Evolutionary conservation across 2,113 vertebrate species (phyloP).

Genomic region (Thunnus thynnus): DNA sequence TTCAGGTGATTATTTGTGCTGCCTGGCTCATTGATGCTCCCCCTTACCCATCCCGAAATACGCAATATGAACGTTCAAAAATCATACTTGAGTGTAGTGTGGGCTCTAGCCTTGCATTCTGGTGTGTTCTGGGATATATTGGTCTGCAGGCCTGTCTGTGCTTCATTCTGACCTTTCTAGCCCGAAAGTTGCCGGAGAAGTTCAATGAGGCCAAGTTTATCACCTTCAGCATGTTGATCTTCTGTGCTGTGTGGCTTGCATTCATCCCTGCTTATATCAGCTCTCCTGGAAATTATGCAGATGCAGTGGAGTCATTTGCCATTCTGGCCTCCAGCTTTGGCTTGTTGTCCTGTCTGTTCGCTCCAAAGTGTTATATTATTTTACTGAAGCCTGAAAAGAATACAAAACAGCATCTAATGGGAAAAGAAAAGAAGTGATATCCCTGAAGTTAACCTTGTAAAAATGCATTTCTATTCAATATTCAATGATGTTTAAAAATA

Average conservation of each 20-base stretch:
- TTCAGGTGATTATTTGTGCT: slow-evolving; percentile 77
- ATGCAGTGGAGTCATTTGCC: too few species aligned
- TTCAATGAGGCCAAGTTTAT: too few species aligned
- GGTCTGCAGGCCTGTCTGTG: too few species aligned
- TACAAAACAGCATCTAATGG: slow-evolving; percentile 57
- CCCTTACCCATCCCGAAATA: slow-evolving; percentile 72
- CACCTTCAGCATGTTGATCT: too few species aligned
- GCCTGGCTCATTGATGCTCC: slow-evolving; percentile 42
- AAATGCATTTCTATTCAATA: neutral
- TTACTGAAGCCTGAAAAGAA: too few species aligned
- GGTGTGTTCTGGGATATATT: slow-evolving; percentile 52
- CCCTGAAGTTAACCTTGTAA: fast-evolving
- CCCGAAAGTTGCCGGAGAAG: too few species aligned
- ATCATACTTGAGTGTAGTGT: slow-evolving; percentile 9
- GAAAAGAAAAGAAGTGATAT: slow-evolving; percentile 1
- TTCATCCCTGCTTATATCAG: too few species aligned
- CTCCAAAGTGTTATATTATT: too few species aligned
- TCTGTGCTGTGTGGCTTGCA: too few species aligned
- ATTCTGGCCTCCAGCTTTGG: too few species aligned
- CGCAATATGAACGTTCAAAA: slow-evolving; percentile 57
- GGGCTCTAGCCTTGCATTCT: slow-evolving; percentile 77
- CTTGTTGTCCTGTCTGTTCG: slow-evolving; percentile 33
- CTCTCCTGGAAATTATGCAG: too few species aligned
- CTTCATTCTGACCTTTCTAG: too few species aligned
- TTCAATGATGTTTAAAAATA: neutral